Evolutionary conservation across 2,113 vertebrate genomes (phyloP).

Genomic region (Boulengeromyrus knoepffleri): DNA sequence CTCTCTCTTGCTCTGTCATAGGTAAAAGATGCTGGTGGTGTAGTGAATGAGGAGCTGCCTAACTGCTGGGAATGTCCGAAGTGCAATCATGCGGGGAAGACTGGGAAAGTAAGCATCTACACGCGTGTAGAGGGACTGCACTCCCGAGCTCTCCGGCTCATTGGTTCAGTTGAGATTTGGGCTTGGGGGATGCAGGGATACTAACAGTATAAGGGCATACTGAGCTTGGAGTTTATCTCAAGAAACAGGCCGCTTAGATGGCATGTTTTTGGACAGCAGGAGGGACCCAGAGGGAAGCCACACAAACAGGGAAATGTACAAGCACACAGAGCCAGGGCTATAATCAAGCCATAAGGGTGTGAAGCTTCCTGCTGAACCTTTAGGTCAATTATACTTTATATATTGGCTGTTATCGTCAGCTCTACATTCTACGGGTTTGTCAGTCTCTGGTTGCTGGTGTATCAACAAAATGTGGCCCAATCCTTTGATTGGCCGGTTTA

Average conservation of each 20-base stretch:
- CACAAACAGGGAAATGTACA: background rate
- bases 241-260: background rate
- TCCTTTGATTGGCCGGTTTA: background rate
- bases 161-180: background rate
- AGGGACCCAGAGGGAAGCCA: background rate
- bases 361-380: background rate
- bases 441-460: background rate
- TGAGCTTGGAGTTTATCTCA: background rate
- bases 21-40: constrained; percentile 89
- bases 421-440: background rate
- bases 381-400: background rate
- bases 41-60: constrained; percentile 91
- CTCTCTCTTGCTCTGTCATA: constrained; percentile 33
- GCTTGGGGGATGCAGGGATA: background rate
- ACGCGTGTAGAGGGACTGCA: constrained; percentile 9
- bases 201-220: background rate
- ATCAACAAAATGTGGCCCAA: background rate
- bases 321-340: background rate
- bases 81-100: constrained; percentile 95
- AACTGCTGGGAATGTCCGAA: constrained; percentile 99
- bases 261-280: background rate
- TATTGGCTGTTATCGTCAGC: background rate
- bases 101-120: constrained; percentile 91
- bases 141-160: background rate
- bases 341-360: background rate